Evolutionary conservation across 2,797 vertebrate species (phyloP), one percentile per base, ranked within the genome.

Genomic region (Sebastes nivosus): DNA sequence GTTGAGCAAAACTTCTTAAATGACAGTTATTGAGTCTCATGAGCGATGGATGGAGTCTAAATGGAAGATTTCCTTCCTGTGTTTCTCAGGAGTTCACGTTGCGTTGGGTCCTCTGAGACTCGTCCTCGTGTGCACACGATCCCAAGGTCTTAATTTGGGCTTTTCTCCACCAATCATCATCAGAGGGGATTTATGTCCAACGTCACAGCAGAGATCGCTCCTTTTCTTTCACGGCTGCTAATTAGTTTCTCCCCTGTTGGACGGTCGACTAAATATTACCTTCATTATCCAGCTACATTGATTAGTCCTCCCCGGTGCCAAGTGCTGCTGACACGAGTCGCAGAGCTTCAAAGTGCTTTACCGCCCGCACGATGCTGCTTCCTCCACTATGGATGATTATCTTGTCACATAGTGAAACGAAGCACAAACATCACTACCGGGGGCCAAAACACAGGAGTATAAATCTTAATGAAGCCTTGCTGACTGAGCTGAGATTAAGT

Each of bases 251-350:
- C 72, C 72, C 72, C 75, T 36, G 54, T 78, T 77, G 72, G 70
- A 81, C 54, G 78, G 85, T 88, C 73, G 60, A 81, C 85, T 76
- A 89, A 84, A 90, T 88, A 76, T 90, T 89, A 83, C 91, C 80
- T 87, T 91, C 83, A 87, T 92, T 81, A 92, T 88, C 67, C 12
- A 29, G 73, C 72, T 18, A 73, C 77, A 87, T 70, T 88, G 89
- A 92, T 89, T 88, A 84, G 68, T 72, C 72, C 52, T 84, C 80
- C 71, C 72, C 32, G 50, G 70, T 84, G 84, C 85, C 80, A 77
- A 85, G 75, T 57, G 59, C 80, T 67, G 74, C 66, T 79, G 85
- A 87, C 82, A 87, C 46, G 9, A 91, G 84, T 75, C 79, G 66
- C 66, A 78, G 73, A 66, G 82, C 78, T 84, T 77, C 32, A 78